These are phyloP conservation scores for Nesoenas mayeri DNA, from an alignment of 2,113 vertebrate genomes.

Conservation along the genomic window DNA sequence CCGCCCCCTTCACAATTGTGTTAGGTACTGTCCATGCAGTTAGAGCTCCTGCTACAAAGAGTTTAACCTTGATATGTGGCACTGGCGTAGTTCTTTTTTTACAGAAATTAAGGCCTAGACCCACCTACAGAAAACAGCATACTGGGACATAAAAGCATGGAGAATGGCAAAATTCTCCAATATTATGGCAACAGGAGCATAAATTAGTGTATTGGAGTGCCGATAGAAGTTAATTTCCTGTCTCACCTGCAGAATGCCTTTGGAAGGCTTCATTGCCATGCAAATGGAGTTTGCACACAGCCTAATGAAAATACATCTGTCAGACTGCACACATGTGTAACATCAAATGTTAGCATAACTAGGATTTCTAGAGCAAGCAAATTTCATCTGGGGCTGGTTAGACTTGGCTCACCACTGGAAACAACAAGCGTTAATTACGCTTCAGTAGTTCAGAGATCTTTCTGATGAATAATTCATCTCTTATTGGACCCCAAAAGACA, in stretches of 20 bases:
- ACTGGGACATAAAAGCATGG: neutral
- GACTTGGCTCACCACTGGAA: neutral
- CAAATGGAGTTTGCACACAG: conserved; percentile 15
- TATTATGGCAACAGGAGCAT: neutral
- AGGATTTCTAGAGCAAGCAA: neutral
- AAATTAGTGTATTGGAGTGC: neutral
- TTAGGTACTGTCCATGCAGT: neutral
- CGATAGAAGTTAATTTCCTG: neutral
- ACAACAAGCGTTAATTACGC: conserved; percentile 9
- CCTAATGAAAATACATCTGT: conserved; percentile 33
- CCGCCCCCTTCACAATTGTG: neutral
- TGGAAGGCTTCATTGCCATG: conserved; percentile 35
- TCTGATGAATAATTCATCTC: neutral
- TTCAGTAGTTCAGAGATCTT: neutral
- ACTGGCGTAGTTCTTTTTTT: neutral
- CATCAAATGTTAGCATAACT: neutral
- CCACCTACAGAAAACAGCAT: neutral
- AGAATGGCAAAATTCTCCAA: neutral
- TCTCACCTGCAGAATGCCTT: conserved; percentile 11
- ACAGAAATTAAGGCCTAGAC: neutral
- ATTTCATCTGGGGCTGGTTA: neutral
- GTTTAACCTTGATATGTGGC: neutral
- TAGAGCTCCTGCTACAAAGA: neutral
- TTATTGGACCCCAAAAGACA: neutral
- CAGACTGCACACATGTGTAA: neutral